Percentiles rank a stretch among this genome's conserved stretches.
These are phyloP conservation scores for Phoebastria nigripes DNA, from an alignment of 2,797 vertebrate species.

Conservation along the genomic window DNA sequence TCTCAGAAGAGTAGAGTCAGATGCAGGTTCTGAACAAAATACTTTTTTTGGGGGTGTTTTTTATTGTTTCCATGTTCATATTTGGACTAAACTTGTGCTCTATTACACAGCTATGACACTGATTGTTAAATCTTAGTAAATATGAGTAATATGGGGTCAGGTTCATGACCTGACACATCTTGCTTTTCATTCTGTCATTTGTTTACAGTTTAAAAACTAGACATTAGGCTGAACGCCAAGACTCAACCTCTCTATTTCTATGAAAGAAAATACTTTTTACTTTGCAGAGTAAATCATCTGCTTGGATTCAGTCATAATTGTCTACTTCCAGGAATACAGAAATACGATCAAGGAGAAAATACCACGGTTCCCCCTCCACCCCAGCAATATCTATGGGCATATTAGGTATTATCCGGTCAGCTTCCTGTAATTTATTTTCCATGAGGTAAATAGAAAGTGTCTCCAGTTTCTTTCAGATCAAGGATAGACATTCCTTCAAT, in stretches of 20 bases:
- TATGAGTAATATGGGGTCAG: not conserved
- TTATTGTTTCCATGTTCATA: not conserved
- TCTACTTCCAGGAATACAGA: not conserved
- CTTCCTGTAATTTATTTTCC: not conserved
- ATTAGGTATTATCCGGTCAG: not conserved
- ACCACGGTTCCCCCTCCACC: not conserved
- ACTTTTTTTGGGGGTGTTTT: not conserved
- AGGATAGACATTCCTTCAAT: not conserved
- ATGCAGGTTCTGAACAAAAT: not conserved
- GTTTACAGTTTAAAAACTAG: not conserved
- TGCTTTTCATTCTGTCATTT: not conserved
- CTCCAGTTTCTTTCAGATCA: not conserved
- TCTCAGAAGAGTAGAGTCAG: not conserved
- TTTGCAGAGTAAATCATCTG: not conserved
- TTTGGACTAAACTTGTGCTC: not conserved
- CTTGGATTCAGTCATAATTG: not conserved
- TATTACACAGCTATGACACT: not conserved
- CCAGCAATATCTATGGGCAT: not conserved
- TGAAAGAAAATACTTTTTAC: not conserved
- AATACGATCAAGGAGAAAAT: not conserved
- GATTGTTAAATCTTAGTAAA: not conserved
- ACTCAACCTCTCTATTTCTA: not conserved
- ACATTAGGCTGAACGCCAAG: not conserved
- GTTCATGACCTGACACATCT: not conserved
- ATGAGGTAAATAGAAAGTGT: not conserved